Conservation (phyloP, 2,888 invertebrate genomes). For the Rhimphoctona megacephalus region DNA sequence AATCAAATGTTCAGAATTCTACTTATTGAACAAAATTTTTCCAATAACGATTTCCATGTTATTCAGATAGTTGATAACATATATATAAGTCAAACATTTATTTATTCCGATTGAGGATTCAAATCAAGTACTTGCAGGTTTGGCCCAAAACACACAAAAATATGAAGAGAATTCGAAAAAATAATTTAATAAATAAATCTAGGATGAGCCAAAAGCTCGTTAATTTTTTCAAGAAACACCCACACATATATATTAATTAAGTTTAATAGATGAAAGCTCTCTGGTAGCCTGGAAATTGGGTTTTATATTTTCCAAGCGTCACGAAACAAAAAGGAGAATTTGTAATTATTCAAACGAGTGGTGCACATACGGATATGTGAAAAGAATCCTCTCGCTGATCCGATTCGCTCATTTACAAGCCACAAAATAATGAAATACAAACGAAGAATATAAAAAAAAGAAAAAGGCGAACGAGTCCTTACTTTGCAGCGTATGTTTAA, state of each 20-base stretch:
- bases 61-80: neutral
- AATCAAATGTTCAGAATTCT: neutral
- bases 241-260: neutral
- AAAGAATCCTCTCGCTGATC: constrained; percentile 25
- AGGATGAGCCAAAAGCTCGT: neutral
- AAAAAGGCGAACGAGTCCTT: neutral
- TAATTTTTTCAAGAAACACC: neutral
- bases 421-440: constrained; percentile 26
- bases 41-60: neutral
- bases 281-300: constrained; percentile 32
- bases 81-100: neutral
- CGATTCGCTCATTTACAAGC: constrained; percentile 27
- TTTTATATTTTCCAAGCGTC: constrained; percentile 46
- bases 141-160: neutral
- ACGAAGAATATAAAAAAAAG: neutral
- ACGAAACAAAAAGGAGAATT: neutral
- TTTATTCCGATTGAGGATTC: neutral
- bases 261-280: neutral
- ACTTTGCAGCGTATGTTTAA: neutral
- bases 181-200: neutral
- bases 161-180: neutral
- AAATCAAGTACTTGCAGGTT: neutral
- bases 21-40: neutral
- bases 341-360: constrained; percentile 48
- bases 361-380: neutral